Base-by-base conservation (phyloP, 2,797 vertebrate genomes). In the Xenops minutus region DNA sequence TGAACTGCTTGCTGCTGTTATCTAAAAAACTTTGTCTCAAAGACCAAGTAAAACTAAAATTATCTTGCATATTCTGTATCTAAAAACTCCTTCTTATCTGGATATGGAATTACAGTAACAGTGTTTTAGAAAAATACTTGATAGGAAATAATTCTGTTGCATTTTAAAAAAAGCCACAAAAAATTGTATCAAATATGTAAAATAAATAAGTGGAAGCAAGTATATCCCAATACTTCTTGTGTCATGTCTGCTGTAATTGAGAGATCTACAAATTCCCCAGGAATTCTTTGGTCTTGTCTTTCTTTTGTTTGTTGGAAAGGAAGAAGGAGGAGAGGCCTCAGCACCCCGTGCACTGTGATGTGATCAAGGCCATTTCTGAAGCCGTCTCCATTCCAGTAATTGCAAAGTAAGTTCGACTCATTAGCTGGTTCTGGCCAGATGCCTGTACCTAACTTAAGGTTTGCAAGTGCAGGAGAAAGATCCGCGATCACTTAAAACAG, bases 241-340 rank as follows among this genome's bases (percentile, higher is more conserved):
- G 43, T 76, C 46, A 30, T 24, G 15, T 68, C 41, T 94, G 41
- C 43, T 88, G n/a, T 84, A 46, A 81, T 89, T 81, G 54, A 75
- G 41, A n/a, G 54, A 36, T 16, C 46, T 73, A 14, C 29, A 80
- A 66, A 67, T 82, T 92, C 59, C 46, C 23, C 56, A 74, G 67
- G 68, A 85, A 91, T 63, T 82, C 36, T 74, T 83, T 85, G 90
- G 54, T 85, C 69, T 92, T 85, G 37, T 68, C 22, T 88, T 14
- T 43, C 58, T 88, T 68, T 59, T 62, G 62, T 94, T 83, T 95
- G 52, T 95, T 91, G 96, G 96, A 93, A 98, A 99, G 99, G 98
- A 98, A 98, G 94, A 99, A 99, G 93, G 99, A 99, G 13, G 99
- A 99, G 96, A 98, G 99, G 20, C 99, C 98, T 63, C 97, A 99